Evolutionary conservation across 2,797 vertebrate genomes (phyloP).

Genomic region (Anguilla anguilla): DNA sequence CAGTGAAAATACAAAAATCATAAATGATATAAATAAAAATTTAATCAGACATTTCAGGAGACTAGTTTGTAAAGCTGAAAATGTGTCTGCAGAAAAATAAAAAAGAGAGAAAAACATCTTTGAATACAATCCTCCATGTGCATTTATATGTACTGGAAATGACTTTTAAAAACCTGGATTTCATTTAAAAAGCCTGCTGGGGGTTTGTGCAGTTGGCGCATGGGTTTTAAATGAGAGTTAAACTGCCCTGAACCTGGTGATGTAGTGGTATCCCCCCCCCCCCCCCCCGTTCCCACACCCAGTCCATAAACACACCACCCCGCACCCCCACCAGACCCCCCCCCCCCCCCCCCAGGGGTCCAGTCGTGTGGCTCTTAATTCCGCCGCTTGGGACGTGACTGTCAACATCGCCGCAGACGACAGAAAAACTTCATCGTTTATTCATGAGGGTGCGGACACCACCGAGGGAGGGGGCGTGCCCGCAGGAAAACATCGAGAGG

Average conservation of each 20-base stretch:
- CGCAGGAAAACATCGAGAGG: not conserved
- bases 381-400: not conserved
- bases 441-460: slow-evolving; percentile 16
- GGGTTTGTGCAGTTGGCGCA: slow-evolving; percentile 6
- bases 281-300: not conserved
- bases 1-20: not conserved
- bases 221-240: slow-evolving; percentile 14
- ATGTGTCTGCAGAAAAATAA: not conserved
- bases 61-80: not conserved
- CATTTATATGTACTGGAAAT: not conserved
- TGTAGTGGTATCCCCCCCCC: too few relatives aligned
- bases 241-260: slow-evolving; percentile 4
- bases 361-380: not conserved
- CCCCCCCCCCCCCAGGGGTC: not conserved
- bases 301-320: not conserved
- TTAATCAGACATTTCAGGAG: not conserved
- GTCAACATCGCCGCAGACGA: not conserved
- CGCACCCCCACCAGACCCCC: not conserved
- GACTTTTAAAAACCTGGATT: slow-evolving; percentile 16
- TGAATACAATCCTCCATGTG: not conserved
- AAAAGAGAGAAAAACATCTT: not conserved
- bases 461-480: not conserved
- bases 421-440: slow-evolving; percentile 21
- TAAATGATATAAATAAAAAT: not conserved
- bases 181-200: slow-evolving; percentile 22